These are phyloP conservation scores for Amblyteles armatorius DNA, from an alignment of 2,888 invertebrate genomes.

Conservation along the genomic window DNA sequence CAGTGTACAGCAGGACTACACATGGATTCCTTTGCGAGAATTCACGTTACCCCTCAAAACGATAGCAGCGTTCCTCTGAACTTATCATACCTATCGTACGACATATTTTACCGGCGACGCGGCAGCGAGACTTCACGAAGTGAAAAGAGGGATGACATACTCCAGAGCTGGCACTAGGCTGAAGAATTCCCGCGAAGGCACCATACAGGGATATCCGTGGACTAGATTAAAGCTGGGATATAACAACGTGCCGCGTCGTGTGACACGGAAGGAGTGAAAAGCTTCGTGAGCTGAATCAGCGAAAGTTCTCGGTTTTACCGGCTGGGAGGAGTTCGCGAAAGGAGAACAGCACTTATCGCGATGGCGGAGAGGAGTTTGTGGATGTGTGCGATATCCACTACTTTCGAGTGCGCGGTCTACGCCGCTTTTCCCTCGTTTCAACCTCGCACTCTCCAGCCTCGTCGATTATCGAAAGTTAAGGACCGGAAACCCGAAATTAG, in stretches of 20 bases:
- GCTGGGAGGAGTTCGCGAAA: conserved; percentile 25
- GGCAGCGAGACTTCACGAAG: not conserved
- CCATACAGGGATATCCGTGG: conserved; percentile 1
- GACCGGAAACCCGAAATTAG: conserved; percentile 39
- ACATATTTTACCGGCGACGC: not conserved
- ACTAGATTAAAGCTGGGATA: conserved; percentile 30
- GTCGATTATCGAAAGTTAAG: conserved; percentile 50
- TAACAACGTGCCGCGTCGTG: conserved; percentile 28
- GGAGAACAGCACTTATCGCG: conserved; percentile 29
- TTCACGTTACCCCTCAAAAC: not conserved
- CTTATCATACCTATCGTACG: conserved; percentile 7
- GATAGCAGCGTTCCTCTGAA: not conserved
- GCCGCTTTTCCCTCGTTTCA: conserved; percentile 29
- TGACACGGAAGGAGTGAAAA: conserved; percentile 21
- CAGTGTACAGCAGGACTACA: no score
- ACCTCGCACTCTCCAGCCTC: conserved; percentile 12
- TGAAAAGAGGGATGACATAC: not conserved
- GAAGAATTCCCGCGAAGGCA: not conserved
- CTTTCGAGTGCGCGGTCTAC: conserved; percentile 13
- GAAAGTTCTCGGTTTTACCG: conserved; percentile 36
- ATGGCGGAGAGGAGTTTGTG: not conserved
- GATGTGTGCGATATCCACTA: conserved; percentile 40
- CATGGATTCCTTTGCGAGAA: not conserved
- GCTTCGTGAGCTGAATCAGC: conserved; percentile 52
- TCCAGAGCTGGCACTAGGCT: not conserved